These are phyloP conservation scores for Clarias magur DNA, from an alignment of 2,113 vertebrate species.

Conservation along the genomic window DNA sequence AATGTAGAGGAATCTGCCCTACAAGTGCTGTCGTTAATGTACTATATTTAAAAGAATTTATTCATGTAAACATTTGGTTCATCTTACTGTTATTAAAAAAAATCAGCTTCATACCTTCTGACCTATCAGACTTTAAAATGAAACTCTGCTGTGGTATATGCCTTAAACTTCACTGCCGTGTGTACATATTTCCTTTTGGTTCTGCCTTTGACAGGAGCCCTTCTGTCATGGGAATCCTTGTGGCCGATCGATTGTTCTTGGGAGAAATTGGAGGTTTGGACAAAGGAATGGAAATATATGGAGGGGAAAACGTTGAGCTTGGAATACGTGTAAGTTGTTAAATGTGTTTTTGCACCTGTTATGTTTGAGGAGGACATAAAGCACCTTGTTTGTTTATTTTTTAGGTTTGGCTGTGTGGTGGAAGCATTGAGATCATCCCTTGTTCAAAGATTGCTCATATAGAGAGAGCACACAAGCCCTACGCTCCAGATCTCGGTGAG, in stretches of 20 bases:
- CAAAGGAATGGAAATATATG: slow-evolving; percentile 92
- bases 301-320: slow-evolving; percentile 93
- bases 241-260: slow-evolving; percentile 86
- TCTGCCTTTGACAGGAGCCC: slow-evolving; percentile 76
- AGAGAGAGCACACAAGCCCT: slow-evolving; percentile 76
- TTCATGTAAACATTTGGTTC: neutral
- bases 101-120: neutral
- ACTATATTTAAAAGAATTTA: neutral
- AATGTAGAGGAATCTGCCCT: neutral
- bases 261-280: slow-evolving; percentile 93
- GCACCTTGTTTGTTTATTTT: too few relatives aligned
- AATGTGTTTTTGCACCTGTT: too few relatives aligned
- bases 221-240: slow-evolving; percentile 90
- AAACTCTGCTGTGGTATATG: neutral
- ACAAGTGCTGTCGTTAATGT: neutral
- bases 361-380: neutral
- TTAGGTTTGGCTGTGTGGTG: slow-evolving; percentile 81
- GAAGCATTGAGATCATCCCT: slow-evolving; percentile 79
- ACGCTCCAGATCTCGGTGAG: slow-evolving; percentile 60
- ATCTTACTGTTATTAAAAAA: neutral
- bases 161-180: neutral
- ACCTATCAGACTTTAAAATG: neutral
- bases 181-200: neutral
- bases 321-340: slow-evolving; percentile 83
- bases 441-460: slow-evolving; percentile 77